Evolutionary conservation across 2,797 vertebrate species (phyloP), one percentile per base, ranked within the genome.

Genomic region (Podarcis lilfordi): DNA sequence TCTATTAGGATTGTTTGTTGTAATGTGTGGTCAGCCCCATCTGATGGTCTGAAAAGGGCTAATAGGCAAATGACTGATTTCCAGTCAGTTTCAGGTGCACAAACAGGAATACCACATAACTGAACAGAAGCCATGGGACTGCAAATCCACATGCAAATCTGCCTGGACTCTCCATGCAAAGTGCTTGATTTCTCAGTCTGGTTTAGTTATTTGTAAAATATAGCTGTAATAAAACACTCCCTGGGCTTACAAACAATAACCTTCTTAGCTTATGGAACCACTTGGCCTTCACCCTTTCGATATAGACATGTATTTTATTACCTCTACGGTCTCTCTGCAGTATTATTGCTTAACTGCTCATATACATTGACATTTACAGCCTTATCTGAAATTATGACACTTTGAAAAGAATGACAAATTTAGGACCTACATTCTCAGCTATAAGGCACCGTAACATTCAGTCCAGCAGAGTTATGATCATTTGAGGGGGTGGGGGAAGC

Each of bases 301-400:
- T 64, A 89, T 69, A 93, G 86, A 35, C 89, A 86, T 85, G 59
- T 88, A 77, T 93, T 93, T 92, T 88, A 92, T 89, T 89, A 90
- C 85, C 92, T 91, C 50, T 88, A 37, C 23, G 21, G 0, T 80
- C 89, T 61, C 90, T 83, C 25, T 84, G 84, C 7, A 8, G 75
- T 90, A 91, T 85, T 88, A 89, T 90, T 92, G 55, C 87, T 92
- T 91, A 93, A 90, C 88, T 75, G 37, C 77, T 92, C 94, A 93
- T 89, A 32, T 82, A 11, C 81, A 91, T 89, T 94, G 91, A 76
- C 85, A 91, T 93, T 91, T 91, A 92, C 87, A 92, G 91, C 92
- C 50, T 85, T 84, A 89, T 93, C 32, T 87, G 88, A 85, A 45
- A 27, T 64, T 90, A 92, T 89, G 90, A 88, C 83, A 74, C 25